Conservation (phyloP, 2,888 invertebrate species). For the Dascillus cervinus region DNA sequence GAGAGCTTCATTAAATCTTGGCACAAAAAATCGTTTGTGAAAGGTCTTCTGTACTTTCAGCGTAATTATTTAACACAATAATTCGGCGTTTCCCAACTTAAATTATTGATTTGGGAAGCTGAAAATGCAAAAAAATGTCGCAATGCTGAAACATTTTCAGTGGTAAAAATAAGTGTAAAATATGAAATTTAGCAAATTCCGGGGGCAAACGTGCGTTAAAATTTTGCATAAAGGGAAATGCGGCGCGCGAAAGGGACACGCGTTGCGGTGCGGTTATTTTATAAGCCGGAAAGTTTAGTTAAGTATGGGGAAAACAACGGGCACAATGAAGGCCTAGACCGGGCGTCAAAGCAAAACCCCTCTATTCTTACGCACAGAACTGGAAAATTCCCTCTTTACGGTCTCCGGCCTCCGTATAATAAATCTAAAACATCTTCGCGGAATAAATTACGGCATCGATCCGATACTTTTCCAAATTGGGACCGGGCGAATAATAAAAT, state of each 20-base stretch:
- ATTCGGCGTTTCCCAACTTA: too few relatives aligned
- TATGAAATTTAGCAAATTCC: too few relatives aligned
- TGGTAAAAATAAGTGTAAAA: too few relatives aligned
- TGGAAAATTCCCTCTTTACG: constrained; percentile 20
- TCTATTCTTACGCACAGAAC: constrained; percentile 18
- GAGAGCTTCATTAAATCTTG: too few relatives aligned
- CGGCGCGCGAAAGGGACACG: too few relatives aligned
- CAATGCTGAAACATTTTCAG: too few relatives aligned
- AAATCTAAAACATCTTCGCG: constrained; percentile 17
- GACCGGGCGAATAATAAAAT: constrained; percentile 8
- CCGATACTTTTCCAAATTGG: constrained; percentile 1
- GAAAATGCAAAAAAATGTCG: too few relatives aligned
- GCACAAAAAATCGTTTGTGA: too few relatives aligned
- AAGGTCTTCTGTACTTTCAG: too few relatives aligned
- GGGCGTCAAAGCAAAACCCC: constrained; percentile 12
- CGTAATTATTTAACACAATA: too few relatives aligned
- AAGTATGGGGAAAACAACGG: constrained; percentile 10
- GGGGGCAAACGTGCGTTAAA: not conserved
- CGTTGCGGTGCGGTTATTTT: too few relatives aligned
- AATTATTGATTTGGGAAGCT: too few relatives aligned
- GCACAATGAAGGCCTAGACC: constrained; percentile 12
- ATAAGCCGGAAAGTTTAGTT: constrained; percentile 2
- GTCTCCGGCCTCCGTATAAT: constrained; percentile 17
- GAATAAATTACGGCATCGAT: constrained; percentile 20
- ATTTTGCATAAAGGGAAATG: not conserved